A percentile compares a stretch with the other conserved stretches of the same genome.
These are phyloP conservation scores for Galagoides demidoff DNA, from an alignment of 2,797 vertebrate genomes.

Conservation along the genomic window DNA sequence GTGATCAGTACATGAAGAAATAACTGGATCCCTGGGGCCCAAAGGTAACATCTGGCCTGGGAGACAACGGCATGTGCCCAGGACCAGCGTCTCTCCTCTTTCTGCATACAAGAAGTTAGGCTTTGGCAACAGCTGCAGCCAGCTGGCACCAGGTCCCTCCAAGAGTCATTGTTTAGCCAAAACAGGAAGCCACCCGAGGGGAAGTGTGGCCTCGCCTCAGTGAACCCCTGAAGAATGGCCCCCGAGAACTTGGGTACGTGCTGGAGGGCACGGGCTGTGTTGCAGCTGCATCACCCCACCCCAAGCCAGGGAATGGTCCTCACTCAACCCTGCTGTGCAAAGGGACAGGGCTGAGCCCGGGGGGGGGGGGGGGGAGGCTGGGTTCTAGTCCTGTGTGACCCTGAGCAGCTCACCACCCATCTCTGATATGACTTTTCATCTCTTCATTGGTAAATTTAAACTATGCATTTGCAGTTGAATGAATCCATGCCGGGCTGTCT, in stretches of 20 bases:
- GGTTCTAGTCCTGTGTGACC: not conserved
- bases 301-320: not conserved
- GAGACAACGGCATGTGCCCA: not conserved
- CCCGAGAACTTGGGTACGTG: slow-evolving; percentile 69
- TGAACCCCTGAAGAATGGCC: slow-evolving; percentile 76
- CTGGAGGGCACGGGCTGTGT: not conserved
- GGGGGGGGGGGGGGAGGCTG: too few species aligned
- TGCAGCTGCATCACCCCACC: not conserved
- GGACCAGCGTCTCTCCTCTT: not conserved
- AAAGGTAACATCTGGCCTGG: not conserved
- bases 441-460: not conserved
- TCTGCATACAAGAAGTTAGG: slow-evolving; percentile 39
- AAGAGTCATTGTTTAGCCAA: slow-evolving; percentile 85
- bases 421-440: not conserved
- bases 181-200: slow-evolving; percentile 86
- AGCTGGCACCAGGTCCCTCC: slow-evolving; percentile 82
- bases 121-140: slow-evolving; percentile 70
- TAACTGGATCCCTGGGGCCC: not conserved
- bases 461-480: not conserved
- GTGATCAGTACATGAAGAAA: not conserved
- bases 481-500: not conserved
- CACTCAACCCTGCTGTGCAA: not conserved
- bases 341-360: not conserved
- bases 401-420: not conserved
- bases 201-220: slow-evolving; percentile 83